phyloP scores from a whole-genome alignment of 2,113 vertebrate species.

The Chloroceryle aenea region DNA sequence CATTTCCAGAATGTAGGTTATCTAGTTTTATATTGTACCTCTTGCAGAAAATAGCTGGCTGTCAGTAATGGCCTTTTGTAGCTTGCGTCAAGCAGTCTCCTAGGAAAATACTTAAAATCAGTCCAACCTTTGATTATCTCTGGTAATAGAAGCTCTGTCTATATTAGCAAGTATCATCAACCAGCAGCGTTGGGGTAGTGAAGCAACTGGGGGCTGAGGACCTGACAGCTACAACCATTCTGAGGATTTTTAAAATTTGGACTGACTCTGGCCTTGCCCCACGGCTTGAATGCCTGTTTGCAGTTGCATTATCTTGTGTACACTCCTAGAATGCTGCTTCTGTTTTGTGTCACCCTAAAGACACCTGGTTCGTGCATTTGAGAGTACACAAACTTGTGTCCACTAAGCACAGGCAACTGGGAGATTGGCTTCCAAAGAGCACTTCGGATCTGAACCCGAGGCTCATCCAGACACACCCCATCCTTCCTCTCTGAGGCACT shows the following conservation, averaged over 20 bases:
- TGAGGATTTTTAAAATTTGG: background rate
- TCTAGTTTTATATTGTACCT: background rate
- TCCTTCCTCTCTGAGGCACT: background rate
- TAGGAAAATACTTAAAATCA: background rate
- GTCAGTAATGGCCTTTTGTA: background rate
- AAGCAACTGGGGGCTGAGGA: background rate
- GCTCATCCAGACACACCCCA: background rate
- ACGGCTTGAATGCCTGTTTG: background rate
- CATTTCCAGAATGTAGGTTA: background rate
- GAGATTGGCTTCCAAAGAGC: background rate
- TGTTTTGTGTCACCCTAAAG: background rate
- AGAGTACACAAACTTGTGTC: background rate
- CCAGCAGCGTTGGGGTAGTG: background rate
- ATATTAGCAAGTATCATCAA: fast-evolving
- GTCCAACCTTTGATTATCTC: background rate
- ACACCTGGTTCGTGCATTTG: background rate
- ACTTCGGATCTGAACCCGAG: background rate
- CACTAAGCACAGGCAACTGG: background rate
- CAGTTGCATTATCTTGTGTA: background rate
- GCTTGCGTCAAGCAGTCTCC: background rate
- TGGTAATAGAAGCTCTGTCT: background rate
- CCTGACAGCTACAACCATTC: background rate
- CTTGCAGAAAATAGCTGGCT: background rate
- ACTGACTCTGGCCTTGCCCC: background rate
- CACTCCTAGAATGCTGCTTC: background rate